Percentiles rank a stretch among this genome's conserved stretches.
Evolutionary conservation across 1,140 invertebrate genomes (phyloP).

Genomic region (Dendroctonus valens): DNA sequence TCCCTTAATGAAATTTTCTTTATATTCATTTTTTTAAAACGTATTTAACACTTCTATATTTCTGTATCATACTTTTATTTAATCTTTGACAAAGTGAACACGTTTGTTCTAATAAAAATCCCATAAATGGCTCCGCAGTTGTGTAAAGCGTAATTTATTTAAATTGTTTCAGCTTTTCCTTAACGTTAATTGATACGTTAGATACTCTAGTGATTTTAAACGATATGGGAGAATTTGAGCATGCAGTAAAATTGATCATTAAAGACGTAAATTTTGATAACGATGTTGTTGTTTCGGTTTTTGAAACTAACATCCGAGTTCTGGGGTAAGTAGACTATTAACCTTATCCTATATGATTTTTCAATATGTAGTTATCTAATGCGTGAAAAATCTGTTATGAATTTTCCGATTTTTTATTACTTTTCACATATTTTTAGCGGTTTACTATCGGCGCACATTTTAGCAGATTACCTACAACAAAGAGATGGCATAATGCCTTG

Average conservation of each 20-base stretch:
- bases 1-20: too few relatives aligned
- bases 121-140: too few relatives aligned
- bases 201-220: conserved; percentile 92
- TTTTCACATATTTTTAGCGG: conserved; percentile 60
- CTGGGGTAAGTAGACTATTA: conserved; percentile 68
- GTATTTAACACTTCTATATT: too few relatives aligned
- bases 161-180: conserved; percentile 80
- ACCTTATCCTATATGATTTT: not conserved
- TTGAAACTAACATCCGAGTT: conserved; percentile 97
- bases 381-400: conserved; percentile 1
- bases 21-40: too few relatives aligned
- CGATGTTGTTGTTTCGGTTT: conserved; percentile 95
- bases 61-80: too few relatives aligned
- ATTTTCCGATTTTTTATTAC: not conserved
- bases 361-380: too few relatives aligned
- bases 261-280: conserved; percentile 87
- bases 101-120: too few relatives aligned
- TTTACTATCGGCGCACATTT: conserved; percentile 88
- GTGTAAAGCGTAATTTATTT: too few relatives aligned
- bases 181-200: conserved; percentile 92
- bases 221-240: conserved; percentile 92
- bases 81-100: too few relatives aligned
- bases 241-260: conserved; percentile 83
- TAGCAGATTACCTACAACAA: conserved; percentile 79
- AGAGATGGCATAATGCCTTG: conserved; percentile 76